Conservation (phyloP, 2,888 invertebrate genomes). For the Sphaerophoria taeniata region DNA sequence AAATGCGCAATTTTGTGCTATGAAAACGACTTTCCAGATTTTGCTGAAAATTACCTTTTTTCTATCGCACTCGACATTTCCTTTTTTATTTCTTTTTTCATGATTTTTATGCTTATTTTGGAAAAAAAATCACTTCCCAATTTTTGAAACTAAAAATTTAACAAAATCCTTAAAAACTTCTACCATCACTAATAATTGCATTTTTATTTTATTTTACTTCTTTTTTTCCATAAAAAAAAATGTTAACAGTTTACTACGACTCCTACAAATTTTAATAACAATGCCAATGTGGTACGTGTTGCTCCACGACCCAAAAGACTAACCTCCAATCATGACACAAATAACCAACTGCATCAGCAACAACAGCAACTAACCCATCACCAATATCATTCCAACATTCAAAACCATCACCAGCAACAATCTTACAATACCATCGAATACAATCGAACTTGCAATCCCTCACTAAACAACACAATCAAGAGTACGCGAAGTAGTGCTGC, state of each 20-base stretch:
- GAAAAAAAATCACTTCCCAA: constrained; percentile 27
- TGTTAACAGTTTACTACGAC: constrained; percentile 81
- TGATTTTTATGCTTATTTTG: constrained; percentile 39
- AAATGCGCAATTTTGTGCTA: background rate
- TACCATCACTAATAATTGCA: constrained; percentile 27
- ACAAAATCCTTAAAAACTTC: background rate
- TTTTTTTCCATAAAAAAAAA: constrained; percentile 36
- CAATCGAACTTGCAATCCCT: constrained; percentile 75
- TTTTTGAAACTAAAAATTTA: constrained; percentile 30
- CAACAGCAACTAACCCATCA: constrained; percentile 71
- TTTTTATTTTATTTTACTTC: constrained; percentile 35
- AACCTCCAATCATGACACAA: constrained; percentile 74
- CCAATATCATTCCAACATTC: constrained; percentile 62
- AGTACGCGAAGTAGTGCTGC: constrained; percentile 68
- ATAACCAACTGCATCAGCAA: constrained; percentile 73
- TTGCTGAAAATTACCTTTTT: background rate
- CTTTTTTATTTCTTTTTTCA: constrained; percentile 15
- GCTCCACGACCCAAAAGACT: constrained; percentile 83
- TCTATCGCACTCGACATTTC: constrained; percentile 41
- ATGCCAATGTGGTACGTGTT: constrained; percentile 85
- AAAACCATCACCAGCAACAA: constrained; percentile 79
- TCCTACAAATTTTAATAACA: constrained; percentile 85
- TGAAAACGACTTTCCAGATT: too few relatives aligned
- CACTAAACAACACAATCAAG: constrained; percentile 62
- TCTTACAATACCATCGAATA: constrained; percentile 82